Evolutionary conservation across 2,888 invertebrate genomes (phyloP).

Genomic region (Agonopterix arenella): DNA sequence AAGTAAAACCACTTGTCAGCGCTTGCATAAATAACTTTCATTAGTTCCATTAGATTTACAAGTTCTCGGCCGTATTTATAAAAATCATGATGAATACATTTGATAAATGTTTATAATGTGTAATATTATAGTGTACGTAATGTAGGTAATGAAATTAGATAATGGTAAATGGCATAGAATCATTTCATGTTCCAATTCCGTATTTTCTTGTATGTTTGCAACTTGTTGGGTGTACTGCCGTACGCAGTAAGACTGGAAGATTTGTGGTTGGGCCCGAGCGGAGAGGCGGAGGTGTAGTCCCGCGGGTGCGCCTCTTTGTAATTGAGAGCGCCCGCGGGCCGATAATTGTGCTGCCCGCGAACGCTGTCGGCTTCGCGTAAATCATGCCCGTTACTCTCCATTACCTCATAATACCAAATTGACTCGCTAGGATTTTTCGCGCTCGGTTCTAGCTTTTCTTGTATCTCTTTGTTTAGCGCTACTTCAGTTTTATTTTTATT

Average conservation of each 20-base stretch:
- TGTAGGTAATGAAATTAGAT: neutral
- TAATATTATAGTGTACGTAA: too few species aligned
- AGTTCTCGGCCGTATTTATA: too few species aligned
- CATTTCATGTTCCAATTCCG: neutral
- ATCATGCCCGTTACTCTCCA: slow-evolving; percentile 75
- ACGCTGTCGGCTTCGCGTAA: slow-evolving; percentile 55
- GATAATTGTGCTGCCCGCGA: slow-evolving; percentile 70
- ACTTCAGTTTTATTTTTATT: slow-evolving; percentile 1
- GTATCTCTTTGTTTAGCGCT: slow-evolving; percentile 24
- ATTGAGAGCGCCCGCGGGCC: slow-evolving; percentile 76
- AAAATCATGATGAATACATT: too few species aligned
- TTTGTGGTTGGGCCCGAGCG: slow-evolving; percentile 50
- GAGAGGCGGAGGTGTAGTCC: slow-evolving; percentile 52
- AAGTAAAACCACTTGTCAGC: too few species aligned
- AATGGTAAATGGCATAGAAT: neutral
- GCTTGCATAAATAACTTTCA: too few species aligned
- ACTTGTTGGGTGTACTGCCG: slow-evolving; percentile 51
- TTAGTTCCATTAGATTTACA: too few species aligned
- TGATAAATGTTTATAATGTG: too few species aligned
- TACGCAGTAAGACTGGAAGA: slow-evolving; percentile 58
- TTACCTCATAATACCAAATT: slow-evolving; percentile 73
- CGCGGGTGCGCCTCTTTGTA: slow-evolving; percentile 72
- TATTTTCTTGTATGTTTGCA: slow-evolving; percentile 27
- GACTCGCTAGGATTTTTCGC: slow-evolving; percentile 60
- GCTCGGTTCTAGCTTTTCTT: slow-evolving; percentile 24